Evolutionary conservation across 1,140 invertebrate genomes (phyloP).

Genomic region (Temnothorax longispinosus): DNA sequence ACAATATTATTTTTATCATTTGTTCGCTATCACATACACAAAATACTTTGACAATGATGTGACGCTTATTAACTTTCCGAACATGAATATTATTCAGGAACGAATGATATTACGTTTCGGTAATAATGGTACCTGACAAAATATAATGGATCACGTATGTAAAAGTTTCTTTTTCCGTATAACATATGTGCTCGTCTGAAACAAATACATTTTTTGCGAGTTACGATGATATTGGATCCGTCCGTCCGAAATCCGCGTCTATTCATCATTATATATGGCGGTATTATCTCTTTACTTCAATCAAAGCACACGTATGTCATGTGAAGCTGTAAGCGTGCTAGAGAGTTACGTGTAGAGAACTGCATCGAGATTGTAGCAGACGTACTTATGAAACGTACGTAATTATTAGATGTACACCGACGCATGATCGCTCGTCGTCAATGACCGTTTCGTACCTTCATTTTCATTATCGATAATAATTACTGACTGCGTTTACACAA

Average conservation of each 20-base stretch:
- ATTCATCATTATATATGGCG: constrained; percentile 9
- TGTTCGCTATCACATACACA: background rate
- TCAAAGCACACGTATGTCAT: constrained; percentile 56
- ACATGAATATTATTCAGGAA: background rate
- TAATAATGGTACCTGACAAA: background rate
- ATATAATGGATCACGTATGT: background rate
- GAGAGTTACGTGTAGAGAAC: constrained; percentile 44
- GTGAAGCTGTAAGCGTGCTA: constrained; percentile 39
- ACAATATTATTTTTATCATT: constrained; percentile 1
- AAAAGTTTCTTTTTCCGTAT: background rate
- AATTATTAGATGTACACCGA: constrained; percentile 36
- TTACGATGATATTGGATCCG: constrained; percentile 54
- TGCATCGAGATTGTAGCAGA: constrained; percentile 32
- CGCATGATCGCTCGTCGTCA: constrained; percentile 44
- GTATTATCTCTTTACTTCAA: constrained; percentile 22
- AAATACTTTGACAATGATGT: background rate
- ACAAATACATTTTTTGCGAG: constrained; percentile 18
- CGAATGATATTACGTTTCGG: background rate
- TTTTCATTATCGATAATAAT: background rate
- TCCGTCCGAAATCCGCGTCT: constrained; percentile 14
- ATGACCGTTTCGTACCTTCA: constrained; percentile 39
- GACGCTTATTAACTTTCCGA: background rate
- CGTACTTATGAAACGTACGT: constrained; percentile 18
- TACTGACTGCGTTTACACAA: background rate
- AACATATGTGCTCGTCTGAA: background rate